Percentiles rank a stretch among this genome's conserved stretches.
Conservation (phyloP, 2,113 vertebrate genomes). For the Silurus asotus region DNA sequence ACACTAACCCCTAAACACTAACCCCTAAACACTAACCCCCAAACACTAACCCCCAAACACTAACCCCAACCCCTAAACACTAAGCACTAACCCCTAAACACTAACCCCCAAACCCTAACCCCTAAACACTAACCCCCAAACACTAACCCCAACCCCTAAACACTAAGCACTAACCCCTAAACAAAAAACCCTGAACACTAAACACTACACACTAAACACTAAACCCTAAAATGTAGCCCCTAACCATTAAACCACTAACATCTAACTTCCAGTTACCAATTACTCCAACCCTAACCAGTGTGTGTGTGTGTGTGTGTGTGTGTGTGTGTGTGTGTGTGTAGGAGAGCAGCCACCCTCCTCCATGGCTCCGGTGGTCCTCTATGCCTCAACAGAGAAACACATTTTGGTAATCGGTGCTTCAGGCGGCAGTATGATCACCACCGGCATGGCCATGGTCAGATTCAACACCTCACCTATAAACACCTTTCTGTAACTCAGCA, state of each 20-base stretch:
- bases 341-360: constrained; percentile 89
- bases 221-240: too few relatives aligned
- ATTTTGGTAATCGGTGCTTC: constrained; percentile 87
- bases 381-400: constrained; percentile 70
- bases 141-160: too few relatives aligned
- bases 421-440: constrained; percentile 80
- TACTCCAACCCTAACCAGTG: not conserved
- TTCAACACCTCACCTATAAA: not conserved
- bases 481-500: not conserved
- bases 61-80: too few relatives aligned
- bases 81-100: too few relatives aligned
- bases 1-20: not conserved
- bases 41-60: too few relatives aligned
- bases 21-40: accelerated
- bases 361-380: constrained; percentile 77
- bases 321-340: constrained; percentile 53
- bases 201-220: not conserved
- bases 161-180: not conserved
- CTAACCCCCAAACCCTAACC: too few relatives aligned
- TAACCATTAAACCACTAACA: too few relatives aligned
- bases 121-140: too few relatives aligned
- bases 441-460: constrained; percentile 81
- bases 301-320: not conserved
- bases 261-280: too few relatives aligned
- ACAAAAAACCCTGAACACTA: not conserved